Conservation (phyloP, 2,888 invertebrate species). For the Lobophora halterata region DNA sequence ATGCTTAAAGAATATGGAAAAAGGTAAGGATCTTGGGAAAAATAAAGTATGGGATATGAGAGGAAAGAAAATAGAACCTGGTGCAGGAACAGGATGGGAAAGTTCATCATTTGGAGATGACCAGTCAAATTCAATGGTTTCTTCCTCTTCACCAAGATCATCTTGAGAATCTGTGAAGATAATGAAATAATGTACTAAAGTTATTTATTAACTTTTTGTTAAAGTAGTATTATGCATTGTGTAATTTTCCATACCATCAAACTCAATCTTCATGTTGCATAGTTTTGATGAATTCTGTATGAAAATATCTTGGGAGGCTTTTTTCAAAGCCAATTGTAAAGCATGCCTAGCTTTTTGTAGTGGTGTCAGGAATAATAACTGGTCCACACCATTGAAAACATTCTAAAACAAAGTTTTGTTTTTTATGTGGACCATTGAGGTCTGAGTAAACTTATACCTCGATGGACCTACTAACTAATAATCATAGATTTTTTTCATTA, state of each 20-base stretch:
- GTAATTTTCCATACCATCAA: slow-evolving; percentile 53
- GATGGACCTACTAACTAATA: no score
- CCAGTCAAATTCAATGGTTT: slow-evolving; percentile 63
- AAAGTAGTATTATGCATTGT: no score
- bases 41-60: slow-evolving; percentile 27
- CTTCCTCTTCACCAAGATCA: slow-evolving; percentile 61
- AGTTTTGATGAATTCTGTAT: slow-evolving; percentile 53
- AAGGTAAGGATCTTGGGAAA: slow-evolving; percentile 25
- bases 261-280: slow-evolving; percentile 46
- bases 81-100: slow-evolving; percentile 33
- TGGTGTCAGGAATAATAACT: slow-evolving; percentile 56
- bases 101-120: slow-evolving; percentile 39
- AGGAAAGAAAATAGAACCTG: slow-evolving; percentile 43
- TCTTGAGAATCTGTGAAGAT: slow-evolving; percentile 52
- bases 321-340: slow-evolving; percentile 62
- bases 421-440: no score
- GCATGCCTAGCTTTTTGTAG: slow-evolving; percentile 73
- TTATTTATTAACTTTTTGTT: no score
- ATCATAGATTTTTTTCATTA: no score
- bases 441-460: no score
- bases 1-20: slow-evolving; percentile 32
- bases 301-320: slow-evolving; percentile 63
- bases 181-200: no score
- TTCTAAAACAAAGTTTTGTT: slow-evolving; percentile 44
- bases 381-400: slow-evolving; percentile 48